Percentiles rank a stretch among this genome's conserved stretches.
Evolutionary conservation across 2,113 vertebrate genomes (phyloP).

Genomic region (Psophia crepitans): DNA sequence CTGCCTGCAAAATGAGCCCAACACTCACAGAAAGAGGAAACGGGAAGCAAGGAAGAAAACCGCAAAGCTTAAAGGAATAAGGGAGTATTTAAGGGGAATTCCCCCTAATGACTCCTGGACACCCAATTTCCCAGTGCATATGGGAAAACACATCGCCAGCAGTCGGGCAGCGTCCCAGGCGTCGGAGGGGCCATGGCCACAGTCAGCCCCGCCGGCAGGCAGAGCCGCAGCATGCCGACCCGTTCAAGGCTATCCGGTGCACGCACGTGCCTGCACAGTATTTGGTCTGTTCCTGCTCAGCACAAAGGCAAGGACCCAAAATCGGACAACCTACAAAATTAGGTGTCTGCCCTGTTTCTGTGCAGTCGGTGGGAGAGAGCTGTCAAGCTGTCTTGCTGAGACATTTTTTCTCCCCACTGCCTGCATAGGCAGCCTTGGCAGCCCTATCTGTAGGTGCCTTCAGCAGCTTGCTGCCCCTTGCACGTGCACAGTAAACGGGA

Average conservation of each 20-base stretch:
- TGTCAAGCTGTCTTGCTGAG: neutral
- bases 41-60: neutral
- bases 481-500: neutral
- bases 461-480: neutral
- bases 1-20: neutral
- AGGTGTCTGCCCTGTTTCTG: neutral
- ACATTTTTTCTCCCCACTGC: neutral
- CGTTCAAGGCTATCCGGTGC: neutral
- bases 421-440: neutral
- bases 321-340: constrained; percentile 16
- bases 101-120: neutral
- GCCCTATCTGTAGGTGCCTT: neutral
- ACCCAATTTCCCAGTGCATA: neutral
- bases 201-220: neutral
- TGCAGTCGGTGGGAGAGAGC: neutral
- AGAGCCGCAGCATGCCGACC: neutral
- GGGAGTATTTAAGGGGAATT: neutral
- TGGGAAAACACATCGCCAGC: neutral
- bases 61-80: neutral
- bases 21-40: neutral
- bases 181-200: rapidly evolving
- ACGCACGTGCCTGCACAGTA: neutral
- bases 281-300: neutral
- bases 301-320: neutral
- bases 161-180: neutral